Conservation (phyloP, 2,888 invertebrate genomes). For the Lepidocyrtinus sp. region DNA sequence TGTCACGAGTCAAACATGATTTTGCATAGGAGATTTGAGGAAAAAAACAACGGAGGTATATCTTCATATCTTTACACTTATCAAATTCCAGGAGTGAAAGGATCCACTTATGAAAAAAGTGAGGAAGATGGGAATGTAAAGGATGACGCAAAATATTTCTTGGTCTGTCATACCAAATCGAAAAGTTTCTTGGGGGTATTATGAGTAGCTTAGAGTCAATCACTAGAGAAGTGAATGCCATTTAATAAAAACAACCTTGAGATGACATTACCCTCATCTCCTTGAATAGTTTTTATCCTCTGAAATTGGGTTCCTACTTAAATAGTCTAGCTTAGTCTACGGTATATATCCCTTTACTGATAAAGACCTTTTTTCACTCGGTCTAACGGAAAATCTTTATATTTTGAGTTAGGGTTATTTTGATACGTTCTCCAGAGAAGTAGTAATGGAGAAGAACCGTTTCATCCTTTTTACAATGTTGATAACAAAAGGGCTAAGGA, state of each 20-base stretch:
- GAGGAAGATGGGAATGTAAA: no score
- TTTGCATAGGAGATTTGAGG: no score
- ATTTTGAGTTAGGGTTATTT: slow-evolving; percentile 50
- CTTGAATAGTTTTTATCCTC: slow-evolving; percentile 39
- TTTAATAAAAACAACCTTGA: slow-evolving; percentile 50
- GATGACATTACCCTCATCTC: slow-evolving; percentile 61
- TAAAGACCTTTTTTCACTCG: slow-evolving; percentile 29
- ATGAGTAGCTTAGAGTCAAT: slow-evolving; percentile 29
- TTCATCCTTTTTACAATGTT: slow-evolving; percentile 2
- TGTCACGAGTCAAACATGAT: no score
- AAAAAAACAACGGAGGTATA: no score
- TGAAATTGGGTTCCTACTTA: slow-evolving; percentile 13
- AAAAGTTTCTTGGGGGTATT: no score
- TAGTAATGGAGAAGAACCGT: slow-evolving; percentile 9
- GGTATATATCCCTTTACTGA: no score
- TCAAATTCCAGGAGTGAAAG: no score
- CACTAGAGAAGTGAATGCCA: slow-evolving; percentile 29
- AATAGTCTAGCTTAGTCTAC: no score
- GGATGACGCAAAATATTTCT: no score
- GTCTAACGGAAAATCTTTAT: slow-evolving; percentile 30
- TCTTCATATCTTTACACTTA: no score
- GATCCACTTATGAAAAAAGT: no score
- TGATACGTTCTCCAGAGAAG: slow-evolving; percentile 15
- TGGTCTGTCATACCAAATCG: no score
- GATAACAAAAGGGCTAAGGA: slow-evolving; percentile 6